phyloP scores from a whole-genome alignment of 2,797 vertebrate species.

The Morus bassanus region DNA sequence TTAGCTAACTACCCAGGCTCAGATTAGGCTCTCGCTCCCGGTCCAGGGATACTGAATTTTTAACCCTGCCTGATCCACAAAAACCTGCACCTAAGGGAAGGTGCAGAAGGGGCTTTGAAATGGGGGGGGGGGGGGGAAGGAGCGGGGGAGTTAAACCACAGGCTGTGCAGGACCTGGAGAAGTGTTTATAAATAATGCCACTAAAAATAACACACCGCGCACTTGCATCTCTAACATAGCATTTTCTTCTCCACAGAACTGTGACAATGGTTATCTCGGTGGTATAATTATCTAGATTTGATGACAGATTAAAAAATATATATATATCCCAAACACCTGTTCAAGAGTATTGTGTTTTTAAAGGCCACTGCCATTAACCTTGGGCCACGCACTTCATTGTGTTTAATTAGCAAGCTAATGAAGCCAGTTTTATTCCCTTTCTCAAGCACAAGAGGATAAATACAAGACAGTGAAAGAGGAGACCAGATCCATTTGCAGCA shows the following conservation, averaged over 20 bases:
- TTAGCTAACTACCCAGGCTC: not conserved
- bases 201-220: not conserved
- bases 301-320: slow-evolving; percentile 39
- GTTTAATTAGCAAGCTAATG: slow-evolving; percentile 74
- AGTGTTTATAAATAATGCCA: slow-evolving; percentile 38
- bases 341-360: slow-evolving; percentile 68
- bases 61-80: not conserved
- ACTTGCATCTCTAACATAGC: not conserved
- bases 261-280: not conserved
- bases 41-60: not conserved
- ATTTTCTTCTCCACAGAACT: slow-evolving; percentile 38
- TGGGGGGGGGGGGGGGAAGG: too few species aligned
- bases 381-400: slow-evolving; percentile 62
- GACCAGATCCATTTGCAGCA: slow-evolving; percentile 39
- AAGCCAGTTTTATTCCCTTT: slow-evolving; percentile 62
- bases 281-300: slow-evolving; percentile 45
- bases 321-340: slow-evolving; percentile 49
- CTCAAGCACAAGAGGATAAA: slow-evolving; percentile 64
- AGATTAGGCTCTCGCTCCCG: not conserved
- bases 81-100: not conserved
- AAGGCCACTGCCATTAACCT: slow-evolving; percentile 68
- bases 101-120: not conserved
- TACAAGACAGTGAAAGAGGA: slow-evolving; percentile 46
- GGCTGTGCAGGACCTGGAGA: not conserved
- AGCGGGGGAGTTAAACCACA: not conserved